phyloP scores from a whole-genome alignment of 2,888 invertebrate genomes.

The Serripes groenlandicus region DNA sequence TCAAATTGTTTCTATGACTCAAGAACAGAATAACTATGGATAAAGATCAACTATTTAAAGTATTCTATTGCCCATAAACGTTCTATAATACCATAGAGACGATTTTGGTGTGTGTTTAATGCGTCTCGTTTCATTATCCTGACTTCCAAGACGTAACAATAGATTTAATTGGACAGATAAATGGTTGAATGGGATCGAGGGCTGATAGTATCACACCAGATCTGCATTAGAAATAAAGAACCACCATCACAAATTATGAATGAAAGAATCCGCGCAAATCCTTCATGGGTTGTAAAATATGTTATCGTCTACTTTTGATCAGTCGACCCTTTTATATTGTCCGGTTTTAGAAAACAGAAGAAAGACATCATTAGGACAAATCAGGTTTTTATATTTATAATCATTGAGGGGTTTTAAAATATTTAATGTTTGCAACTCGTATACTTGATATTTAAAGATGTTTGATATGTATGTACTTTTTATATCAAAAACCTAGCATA shows the following conservation, averaged over 20 bases:
- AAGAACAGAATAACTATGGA: not conserved
- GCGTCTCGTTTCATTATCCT: too few species aligned
- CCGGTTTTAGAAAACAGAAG: too few species aligned
- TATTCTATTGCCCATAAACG: not conserved
- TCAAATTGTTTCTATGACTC: not conserved
- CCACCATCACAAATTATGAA: not conserved
- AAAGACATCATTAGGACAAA: too few species aligned
- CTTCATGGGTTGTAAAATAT: not conserved
- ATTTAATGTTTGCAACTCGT: too few species aligned
- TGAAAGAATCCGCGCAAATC: not conserved
- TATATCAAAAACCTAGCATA: too few species aligned
- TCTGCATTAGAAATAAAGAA: not conserved
- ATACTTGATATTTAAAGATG: too few species aligned
- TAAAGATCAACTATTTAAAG: slow-evolving; percentile 5
- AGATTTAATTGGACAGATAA: not conserved
- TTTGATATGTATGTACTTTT: too few species aligned
- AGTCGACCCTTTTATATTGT: too few species aligned
- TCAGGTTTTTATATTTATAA: too few species aligned
- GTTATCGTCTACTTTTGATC: not conserved
- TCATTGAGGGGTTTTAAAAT: too few species aligned
- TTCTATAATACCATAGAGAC: not conserved
- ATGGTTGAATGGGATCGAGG: not conserved
- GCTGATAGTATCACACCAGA: not conserved
- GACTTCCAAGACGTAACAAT: not conserved
- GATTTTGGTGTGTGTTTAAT: not conserved